Base-by-base conservation (phyloP, 2,797 vertebrate species). In the Enteromius thamalakanensis region DNA sequence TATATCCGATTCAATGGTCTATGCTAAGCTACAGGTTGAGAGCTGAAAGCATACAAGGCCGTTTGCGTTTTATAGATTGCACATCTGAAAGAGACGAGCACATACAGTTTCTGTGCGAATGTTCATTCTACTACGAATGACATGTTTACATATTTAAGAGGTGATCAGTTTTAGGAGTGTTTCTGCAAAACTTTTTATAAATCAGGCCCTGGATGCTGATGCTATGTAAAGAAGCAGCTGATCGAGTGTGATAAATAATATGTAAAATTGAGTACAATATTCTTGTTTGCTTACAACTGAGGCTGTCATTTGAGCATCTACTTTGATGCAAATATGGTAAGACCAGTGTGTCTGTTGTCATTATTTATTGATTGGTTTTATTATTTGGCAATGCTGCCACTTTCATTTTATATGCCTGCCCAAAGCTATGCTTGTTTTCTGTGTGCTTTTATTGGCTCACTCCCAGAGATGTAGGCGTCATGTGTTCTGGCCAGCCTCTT, bases 341-440 rank as follows among this genome's bases (percentile, higher is more conserved):
- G 5, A 6, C 58, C 23, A 60, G 58, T 10, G 5, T 29, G 26
- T 12, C 12, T 62, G 60, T 64, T 1, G 6, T 64, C 26, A 64
- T 64, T 64, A 64, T 15, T 64, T 64, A 64, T 64, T 64, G 26
- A 64, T 64, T 64, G 60, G 7, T 32, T 68, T 40, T 68, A 68
- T n/a, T 68, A 10, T 37, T 67, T 67, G 9, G 3, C 32, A 10
- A 9, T 9, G 32, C 64, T 67, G 32, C 17, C 19, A 11, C 19
- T 21, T 21, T 67, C 19, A 37, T 37, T 67, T 4, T n/a, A 19
- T 21, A 21, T 67, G 32, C 19, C 19, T 40, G 34, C 34, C 21
- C 19, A 68, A n/a, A 68, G 19, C 65, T n/a, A 40, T 40, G 34
- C 65, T 68, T 68, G 9, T 21, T 21, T n/a, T n/a, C 37, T 5